Evolutionary conservation across 1,140 invertebrate species (phyloP).

Genomic region (Chironomus striatipennis): DNA sequence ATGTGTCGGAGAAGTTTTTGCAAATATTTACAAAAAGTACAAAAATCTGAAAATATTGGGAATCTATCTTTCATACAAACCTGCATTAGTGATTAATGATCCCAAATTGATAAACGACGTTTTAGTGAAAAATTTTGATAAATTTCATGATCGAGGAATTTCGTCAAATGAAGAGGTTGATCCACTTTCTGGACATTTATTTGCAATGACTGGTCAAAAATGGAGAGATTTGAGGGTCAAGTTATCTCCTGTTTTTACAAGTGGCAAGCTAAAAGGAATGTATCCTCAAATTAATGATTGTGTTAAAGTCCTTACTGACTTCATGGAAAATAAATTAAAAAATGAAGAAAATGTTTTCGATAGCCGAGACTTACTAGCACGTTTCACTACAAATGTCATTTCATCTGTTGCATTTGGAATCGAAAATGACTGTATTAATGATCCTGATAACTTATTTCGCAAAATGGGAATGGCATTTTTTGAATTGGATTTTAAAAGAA

Average conservation of each 20-base stretch:
- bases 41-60: slow-evolving; percentile 26
- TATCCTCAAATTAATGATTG: slow-evolving; percentile 38
- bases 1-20: background rate
- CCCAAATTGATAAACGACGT: slow-evolving; percentile 39
- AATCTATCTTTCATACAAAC: slow-evolving; percentile 32
- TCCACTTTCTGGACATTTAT: slow-evolving; percentile 34
- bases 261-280: slow-evolving; percentile 44
- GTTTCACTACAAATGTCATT: slow-evolving; percentile 34
- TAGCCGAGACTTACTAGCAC: slow-evolving; percentile 31
- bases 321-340: slow-evolving; percentile 27
- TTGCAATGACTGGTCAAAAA: slow-evolving; percentile 35
- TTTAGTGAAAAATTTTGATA: slow-evolving; percentile 40
- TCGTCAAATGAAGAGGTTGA: slow-evolving; percentile 31
- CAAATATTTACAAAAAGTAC: background rate
- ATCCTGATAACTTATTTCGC: slow-evolving; percentile 32
- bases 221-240: slow-evolving; percentile 40
- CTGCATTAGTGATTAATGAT: slow-evolving; percentile 35
- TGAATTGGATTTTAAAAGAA: slow-evolving; percentile 23
- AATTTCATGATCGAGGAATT: slow-evolving; percentile 36
- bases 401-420: slow-evolving; percentile 38
- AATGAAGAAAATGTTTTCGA: slow-evolving; percentile 28
- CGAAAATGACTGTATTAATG: slow-evolving; percentile 32
- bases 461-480: slow-evolving; percentile 32
- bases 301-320: slow-evolving; percentile 29
- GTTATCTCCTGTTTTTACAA: slow-evolving; percentile 43